Percentiles rank a stretch among this genome's conserved stretches.
These are phyloP conservation scores for Naso thynnoides DNA, from an alignment of 2,797 vertebrate genomes.

Conservation along the genomic window DNA sequence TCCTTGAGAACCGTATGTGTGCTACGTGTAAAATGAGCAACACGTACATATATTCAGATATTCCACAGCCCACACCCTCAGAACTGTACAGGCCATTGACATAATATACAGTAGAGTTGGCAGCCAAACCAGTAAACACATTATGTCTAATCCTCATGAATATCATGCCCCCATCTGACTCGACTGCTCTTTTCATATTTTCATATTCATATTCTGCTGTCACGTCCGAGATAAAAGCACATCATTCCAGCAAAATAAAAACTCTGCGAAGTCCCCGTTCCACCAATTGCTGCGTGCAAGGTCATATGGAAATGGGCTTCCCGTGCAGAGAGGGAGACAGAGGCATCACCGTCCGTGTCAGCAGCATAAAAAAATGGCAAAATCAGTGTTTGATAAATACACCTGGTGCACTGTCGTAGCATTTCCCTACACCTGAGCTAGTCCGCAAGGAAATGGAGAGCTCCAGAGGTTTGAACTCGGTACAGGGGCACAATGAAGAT, in stretches of 20 bases:
- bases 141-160: slow-evolving; percentile 74
- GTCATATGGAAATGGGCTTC: slow-evolving; percentile 78
- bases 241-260: slow-evolving; percentile 71
- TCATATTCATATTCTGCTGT: slow-evolving; percentile 77
- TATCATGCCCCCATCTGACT: slow-evolving; percentile 65
- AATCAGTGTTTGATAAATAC: slow-evolving; percentile 72
- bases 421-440: slow-evolving; percentile 50
- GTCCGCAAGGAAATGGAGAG: slow-evolving; percentile 32
- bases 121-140: slow-evolving; percentile 69
- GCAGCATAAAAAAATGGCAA: slow-evolving; percentile 47
- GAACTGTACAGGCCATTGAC: slow-evolving; percentile 41
- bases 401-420: slow-evolving; percentile 20
- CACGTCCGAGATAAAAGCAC: slow-evolving; percentile 76
- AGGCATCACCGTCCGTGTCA: slow-evolving; percentile 47
- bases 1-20: slow-evolving; percentile 13
- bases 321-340: slow-evolving; percentile 50
- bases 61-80: slow-evolving; percentile 32
- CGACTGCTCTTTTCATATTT: slow-evolving; percentile 65
- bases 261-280: slow-evolving; percentile 36
- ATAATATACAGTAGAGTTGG: slow-evolving; percentile 52
- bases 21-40: slow-evolving; percentile 52
- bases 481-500: slow-evolving; percentile 20
- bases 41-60: slow-evolving; percentile 24
- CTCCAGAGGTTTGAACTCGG: slow-evolving; percentile 20
- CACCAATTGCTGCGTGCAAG: slow-evolving; percentile 67